These are phyloP conservation scores for Malthinus flaveolus DNA, from an alignment of 2,888 invertebrate genomes.

Conservation along the genomic window DNA sequence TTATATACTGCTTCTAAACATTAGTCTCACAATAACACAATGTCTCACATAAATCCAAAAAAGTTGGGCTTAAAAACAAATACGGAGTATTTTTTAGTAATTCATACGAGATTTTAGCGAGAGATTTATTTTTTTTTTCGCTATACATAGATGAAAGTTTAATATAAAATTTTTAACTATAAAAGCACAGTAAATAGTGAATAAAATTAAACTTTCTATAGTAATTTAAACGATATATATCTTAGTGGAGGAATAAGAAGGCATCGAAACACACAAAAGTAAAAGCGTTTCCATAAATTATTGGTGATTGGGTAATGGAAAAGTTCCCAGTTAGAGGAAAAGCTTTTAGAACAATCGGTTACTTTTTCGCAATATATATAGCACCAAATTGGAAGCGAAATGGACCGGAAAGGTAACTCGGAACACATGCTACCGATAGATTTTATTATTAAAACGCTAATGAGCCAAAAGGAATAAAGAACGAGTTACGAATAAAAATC, in stretches of 20 bases:
- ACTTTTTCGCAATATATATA: slow-evolving; percentile 27
- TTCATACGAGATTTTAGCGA: too few relatives aligned
- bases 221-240: slow-evolving; percentile 5
- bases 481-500: slow-evolving; percentile 10
- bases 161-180: not conserved
- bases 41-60: too few relatives aligned
- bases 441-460: slow-evolving; percentile 29
- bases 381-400: slow-evolving; percentile 28
- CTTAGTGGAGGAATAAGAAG: slow-evolving; percentile 9
- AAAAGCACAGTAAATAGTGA: slow-evolving; percentile 4
- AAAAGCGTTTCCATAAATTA: slow-evolving; percentile 31
- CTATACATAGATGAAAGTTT: too few relatives aligned
- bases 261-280: slow-evolving; percentile 24
- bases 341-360: slow-evolving; percentile 32
- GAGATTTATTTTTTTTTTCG: too few relatives aligned
- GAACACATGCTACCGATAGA: slow-evolving; percentile 29
- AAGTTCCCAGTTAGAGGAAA: slow-evolving; percentile 30
- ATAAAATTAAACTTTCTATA: slow-evolving; percentile 6
- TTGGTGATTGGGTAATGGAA: slow-evolving; percentile 32
- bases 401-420: slow-evolving; percentile 29
- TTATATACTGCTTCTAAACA: too few relatives aligned
- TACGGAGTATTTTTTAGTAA: too few relatives aligned
- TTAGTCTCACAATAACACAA: too few relatives aligned
- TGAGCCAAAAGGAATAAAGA: slow-evolving; percentile 22
- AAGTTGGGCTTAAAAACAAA: too few relatives aligned